These are phyloP conservation scores for Cheilinus undulatus DNA, from an alignment of 2,113 vertebrate genomes.

Conservation along the genomic window DNA sequence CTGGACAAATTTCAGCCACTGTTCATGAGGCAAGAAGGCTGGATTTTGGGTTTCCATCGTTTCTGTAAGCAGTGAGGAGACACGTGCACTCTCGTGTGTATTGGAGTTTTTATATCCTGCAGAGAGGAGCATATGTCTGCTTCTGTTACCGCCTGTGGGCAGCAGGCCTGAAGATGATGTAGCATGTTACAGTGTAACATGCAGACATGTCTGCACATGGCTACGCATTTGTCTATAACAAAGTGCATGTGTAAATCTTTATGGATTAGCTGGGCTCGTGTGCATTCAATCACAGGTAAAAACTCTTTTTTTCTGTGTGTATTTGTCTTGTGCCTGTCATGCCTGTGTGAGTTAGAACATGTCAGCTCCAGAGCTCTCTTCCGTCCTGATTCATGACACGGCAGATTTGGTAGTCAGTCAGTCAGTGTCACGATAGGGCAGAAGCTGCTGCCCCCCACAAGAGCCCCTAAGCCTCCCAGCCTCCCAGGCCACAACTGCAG, in stretches of 20 bases:
- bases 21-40: not conserved
- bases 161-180: constrained; percentile 28
- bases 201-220: not conserved
- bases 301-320: constrained; percentile 8
- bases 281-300: not conserved
- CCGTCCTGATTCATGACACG: constrained; percentile 74
- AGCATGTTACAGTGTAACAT: constrained; percentile 2
- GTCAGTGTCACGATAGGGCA: constrained; percentile 64
- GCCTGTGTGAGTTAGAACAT: constrained; percentile 46
- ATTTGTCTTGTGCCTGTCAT: constrained; percentile 26
- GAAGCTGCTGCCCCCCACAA: constrained; percentile 12
- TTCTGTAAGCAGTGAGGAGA: constrained; percentile 27
- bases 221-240: not conserved
- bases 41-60: constrained; percentile 16
- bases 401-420: constrained; percentile 75
- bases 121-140: constrained; percentile 74
- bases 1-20: not conserved
- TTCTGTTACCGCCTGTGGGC: constrained; percentile 50
- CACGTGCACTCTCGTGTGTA: constrained; percentile 18
- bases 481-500: constrained; percentile 33
- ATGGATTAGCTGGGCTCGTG: not conserved
- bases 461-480: not conserved
- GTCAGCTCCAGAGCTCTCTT: constrained; percentile 58
- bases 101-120: constrained; percentile 58
- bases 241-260: not conserved